Evolutionary conservation across 2,113 vertebrate species (phyloP).

Genomic region (Chamaetylas fuelleborni): DNA sequence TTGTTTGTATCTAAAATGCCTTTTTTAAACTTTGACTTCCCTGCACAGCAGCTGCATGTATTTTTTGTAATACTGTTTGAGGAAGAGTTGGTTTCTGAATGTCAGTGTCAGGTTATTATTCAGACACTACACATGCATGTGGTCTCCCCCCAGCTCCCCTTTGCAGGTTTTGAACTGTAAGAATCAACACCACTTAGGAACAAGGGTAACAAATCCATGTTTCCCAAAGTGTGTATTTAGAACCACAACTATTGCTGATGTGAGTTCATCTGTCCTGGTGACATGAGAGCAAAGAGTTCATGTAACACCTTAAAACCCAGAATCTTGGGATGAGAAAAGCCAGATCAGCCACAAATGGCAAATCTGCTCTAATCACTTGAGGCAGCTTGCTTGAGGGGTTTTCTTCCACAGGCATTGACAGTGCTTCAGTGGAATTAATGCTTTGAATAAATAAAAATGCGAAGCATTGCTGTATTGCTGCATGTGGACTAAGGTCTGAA

Average conservation of each 20-base stretch:
- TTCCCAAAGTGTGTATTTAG: not conserved
- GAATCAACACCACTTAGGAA: not conserved
- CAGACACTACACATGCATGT: not conserved
- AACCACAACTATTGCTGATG: fast-evolving
- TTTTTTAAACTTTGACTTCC: not conserved
- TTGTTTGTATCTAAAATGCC: not conserved
- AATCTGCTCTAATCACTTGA: not conserved
- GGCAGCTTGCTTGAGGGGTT: not conserved
- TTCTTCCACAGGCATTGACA: not conserved
- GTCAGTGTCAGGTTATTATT: not conserved
- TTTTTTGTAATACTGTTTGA: not conserved
- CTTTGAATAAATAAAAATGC: not conserved
- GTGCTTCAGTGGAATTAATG: not conserved
- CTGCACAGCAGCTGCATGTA: not conserved
- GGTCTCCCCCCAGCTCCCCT: not conserved
- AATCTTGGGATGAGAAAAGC: not conserved
- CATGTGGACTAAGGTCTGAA: not conserved
- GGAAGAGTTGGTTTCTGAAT: not conserved
- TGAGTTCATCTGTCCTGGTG: not conserved
- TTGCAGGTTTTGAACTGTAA: not conserved
- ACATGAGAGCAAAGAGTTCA: not conserved
- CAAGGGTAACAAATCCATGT: not conserved
- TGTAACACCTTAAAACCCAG: not conserved
- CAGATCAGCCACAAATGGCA: not conserved
- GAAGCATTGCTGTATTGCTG: not conserved